phyloP scores from a whole-genome alignment of 2,797 vertebrate species.

The Typhlichthys subterraneus region DNA sequence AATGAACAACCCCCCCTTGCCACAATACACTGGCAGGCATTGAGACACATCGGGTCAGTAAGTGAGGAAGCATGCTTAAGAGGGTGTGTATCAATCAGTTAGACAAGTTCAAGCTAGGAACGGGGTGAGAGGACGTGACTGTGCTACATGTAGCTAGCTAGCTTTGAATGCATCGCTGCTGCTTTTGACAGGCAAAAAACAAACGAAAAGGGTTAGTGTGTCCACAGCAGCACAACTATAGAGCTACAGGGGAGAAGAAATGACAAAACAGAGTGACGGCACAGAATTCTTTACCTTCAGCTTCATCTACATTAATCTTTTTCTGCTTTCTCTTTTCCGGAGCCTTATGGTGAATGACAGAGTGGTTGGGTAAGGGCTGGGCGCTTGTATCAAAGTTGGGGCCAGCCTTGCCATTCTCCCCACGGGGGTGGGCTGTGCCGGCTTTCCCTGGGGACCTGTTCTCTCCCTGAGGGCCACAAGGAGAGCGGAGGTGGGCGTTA shows the following conservation, averaged over 20 bases:
- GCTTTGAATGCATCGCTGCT: slow-evolving; percentile 58
- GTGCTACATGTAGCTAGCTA: slow-evolving; percentile 63
- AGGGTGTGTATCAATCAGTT: slow-evolving; percentile 54
- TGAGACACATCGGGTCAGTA: neutral
- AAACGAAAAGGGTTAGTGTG: slow-evolving; percentile 55
- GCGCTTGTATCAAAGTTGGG: slow-evolving; percentile 80
- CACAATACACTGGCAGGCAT: neutral
- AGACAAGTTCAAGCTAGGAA: slow-evolving; percentile 69
- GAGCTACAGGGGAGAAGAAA: slow-evolving; percentile 31
- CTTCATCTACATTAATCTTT: slow-evolving; percentile 99
- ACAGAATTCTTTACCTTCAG: slow-evolving; percentile 88
- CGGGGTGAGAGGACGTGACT: slow-evolving; percentile 53
- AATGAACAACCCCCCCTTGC: neutral
- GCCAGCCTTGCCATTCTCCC: slow-evolving; percentile 85
- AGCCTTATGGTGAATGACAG: slow-evolving; percentile 77
- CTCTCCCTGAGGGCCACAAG: slow-evolving; percentile 95
- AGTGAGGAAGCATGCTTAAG: slow-evolving; percentile 55
- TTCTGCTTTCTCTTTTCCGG: slow-evolving; percentile 95
- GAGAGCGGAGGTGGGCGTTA: slow-evolving; percentile 79
- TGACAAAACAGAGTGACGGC: slow-evolving; percentile 16
- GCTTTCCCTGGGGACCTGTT: slow-evolving; percentile 90
- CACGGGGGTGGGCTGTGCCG: slow-evolving; percentile 90
- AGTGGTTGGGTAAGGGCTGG: slow-evolving; percentile 69
- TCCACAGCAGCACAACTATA: slow-evolving; percentile 59
- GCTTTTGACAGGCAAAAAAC: slow-evolving; percentile 48